Evolutionary conservation across 1,140 invertebrate genomes (phyloP), one percentile per base, ranked within the genome.

Genomic region (Tenebrio molitor): DNA sequence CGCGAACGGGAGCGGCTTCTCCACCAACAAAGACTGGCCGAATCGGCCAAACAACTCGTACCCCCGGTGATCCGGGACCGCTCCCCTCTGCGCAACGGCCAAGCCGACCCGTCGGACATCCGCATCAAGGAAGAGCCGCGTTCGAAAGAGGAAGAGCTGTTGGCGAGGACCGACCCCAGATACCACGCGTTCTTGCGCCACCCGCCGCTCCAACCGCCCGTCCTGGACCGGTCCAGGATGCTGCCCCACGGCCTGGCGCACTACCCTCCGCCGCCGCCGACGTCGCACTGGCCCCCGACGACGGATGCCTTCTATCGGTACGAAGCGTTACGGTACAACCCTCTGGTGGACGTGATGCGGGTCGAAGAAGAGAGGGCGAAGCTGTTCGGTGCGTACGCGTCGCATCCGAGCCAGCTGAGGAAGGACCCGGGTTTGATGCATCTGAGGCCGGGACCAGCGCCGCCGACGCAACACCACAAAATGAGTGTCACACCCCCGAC

Each of bases 281-380:
- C 74, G 10, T 10, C 89, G 76, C 84, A 89, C 76, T 88, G 90
- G 0, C 88, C 88, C 73, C 71, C 76, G 10, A 70, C 73, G 10
- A 72, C 76, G 25, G 80, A 80, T 64, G 74, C 89, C 1, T 93
- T 91, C 78, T 86, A 84, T 12, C 82, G 87, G 76, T 91, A 87
- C 83, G 89, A 90, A 77, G 88, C 89, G 14, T 84, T 92, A 10
- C 87, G 89, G 71, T 92, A 91, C 79, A 92, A 90, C 80, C 90
- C 91, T 0, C 83, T 93, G 23, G 89, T 93, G 85, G 91, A 92
- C 71, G 90, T 89, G 0, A 90, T 90, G 6, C 88, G 90, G 68
- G 85, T 90, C 6, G 89, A 88, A 5, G 91, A 94, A 76, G 91
- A 93, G 80, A 86, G 91, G 44, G 89, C 90, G 0, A 93, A 93